Conservation (phyloP, 2,113 vertebrate genomes). For the Chauna torquata region DNA sequence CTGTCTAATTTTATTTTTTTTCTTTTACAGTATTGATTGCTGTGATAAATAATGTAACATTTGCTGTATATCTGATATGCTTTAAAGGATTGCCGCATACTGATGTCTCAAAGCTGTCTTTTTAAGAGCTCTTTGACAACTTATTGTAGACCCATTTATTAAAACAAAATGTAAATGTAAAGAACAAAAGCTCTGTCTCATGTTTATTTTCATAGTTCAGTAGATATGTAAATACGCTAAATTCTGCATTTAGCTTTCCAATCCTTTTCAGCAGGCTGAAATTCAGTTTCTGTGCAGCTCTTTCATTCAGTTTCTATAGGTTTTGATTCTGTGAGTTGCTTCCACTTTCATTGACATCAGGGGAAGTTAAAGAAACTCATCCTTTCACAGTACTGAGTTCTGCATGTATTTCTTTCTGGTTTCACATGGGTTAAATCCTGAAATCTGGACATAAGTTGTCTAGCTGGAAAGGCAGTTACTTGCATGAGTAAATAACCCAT, state of each 20-base stretch:
- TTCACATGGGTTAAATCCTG: not conserved
- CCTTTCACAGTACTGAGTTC: not conserved
- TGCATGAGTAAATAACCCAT: not conserved
- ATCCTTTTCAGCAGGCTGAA: not conserved
- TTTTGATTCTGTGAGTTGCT: not conserved
- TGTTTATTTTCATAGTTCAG: not conserved
- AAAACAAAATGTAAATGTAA: constrained; percentile 20
- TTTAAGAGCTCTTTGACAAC: not conserved
- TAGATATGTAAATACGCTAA: not conserved
- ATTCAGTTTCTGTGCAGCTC: not conserved
- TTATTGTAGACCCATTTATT: not conserved
- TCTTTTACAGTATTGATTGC: constrained; percentile 1
- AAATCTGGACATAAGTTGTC: not conserved
- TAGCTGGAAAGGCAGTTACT: not conserved
- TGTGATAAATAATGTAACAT: constrained; percentile 31
- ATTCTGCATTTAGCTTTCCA: not conserved
- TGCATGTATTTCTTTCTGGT: not conserved
- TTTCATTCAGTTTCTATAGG: not conserved
- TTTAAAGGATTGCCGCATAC: not conserved
- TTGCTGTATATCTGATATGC: constrained; percentile 23
- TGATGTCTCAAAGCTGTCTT: not conserved
- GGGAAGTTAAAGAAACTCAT: not conserved
- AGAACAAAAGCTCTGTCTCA: not conserved
- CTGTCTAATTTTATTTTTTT: constrained; percentile 10
- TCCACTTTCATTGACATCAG: not conserved